Base-by-base conservation (phyloP, 1,140 invertebrate species). In the Ylistrum balloti region DNA sequence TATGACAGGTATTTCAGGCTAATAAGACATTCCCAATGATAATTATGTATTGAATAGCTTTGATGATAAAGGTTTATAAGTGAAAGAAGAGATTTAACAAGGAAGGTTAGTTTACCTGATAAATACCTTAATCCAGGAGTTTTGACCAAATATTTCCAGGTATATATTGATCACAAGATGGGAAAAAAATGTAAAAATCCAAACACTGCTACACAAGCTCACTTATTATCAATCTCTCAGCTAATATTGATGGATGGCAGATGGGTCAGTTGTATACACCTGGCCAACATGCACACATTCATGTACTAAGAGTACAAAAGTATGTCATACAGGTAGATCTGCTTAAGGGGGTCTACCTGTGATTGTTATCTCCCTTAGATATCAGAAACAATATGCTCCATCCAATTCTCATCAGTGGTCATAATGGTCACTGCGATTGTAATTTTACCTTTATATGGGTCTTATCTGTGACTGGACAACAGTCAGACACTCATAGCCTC, bases 391-490 rank as follows among this genome's bases (percentile, higher is more conserved):
- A 74, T 74, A 74, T 28, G 56, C 56, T 74, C 56, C 56, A 74
- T n/a, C 56, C 56, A n/a, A n/a, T 74, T 17, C 56, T 74, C 56
- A 74, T 74, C 56, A 74, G 56, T n/a, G 56, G 56, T 74, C n/a
- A 74, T 74, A 28, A 74, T 74, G 56, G 56, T 74, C 56, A 74
- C 22, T 74, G 22, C 56, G 56, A 5, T 28, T 74, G 56, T 74
- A 74, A 74, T n/a, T 74, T n/a, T 28, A 74, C 56, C 56, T 74
- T 74, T 74, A 74, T 74, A 74, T 74, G 56, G n/a, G 56, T n/a
- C 56, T 74, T 74, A 74, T 74, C 56, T 74, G 17, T 28, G n/a
- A 74, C 56, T 74, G 56, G 56, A 74, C 56, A 74, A n/a, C 28
- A n/a, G 56, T 74, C 56, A 74, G 17, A 17, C 22, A n/a, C 56